Conservation (phyloP, 2,888 invertebrate genomes). For the Teleiodes luculella region DNA sequence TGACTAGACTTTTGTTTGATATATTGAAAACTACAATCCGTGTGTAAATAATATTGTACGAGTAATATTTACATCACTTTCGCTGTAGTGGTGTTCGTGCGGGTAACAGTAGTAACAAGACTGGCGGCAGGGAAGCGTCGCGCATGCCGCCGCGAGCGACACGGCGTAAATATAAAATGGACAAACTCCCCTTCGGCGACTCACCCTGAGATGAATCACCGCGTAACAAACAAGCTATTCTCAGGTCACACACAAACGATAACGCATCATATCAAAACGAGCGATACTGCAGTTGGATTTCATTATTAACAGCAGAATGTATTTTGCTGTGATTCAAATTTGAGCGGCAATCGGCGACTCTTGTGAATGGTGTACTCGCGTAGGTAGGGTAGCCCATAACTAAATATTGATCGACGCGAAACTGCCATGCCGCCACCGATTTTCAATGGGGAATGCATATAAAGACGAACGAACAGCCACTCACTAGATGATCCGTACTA, state of each 20-base stretch:
- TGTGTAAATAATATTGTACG: constrained; percentile 67
- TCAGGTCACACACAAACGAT: too few species aligned
- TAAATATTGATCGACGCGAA: constrained; percentile 73
- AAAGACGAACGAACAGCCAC: constrained; percentile 45
- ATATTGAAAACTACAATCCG: constrained; percentile 63
- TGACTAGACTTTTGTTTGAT: constrained; percentile 42
- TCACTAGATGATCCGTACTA: constrained; percentile 34
- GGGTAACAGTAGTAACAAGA: constrained; percentile 72
- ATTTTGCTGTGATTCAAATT: constrained; percentile 46
- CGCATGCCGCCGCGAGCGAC: constrained; percentile 73
- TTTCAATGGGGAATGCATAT: constrained; percentile 51
- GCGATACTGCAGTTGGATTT: not conserved
- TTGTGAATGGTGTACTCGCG: constrained; percentile 55
- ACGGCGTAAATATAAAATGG: constrained; percentile 77
- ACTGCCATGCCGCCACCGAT: constrained; percentile 55
- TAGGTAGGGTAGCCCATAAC: constrained; percentile 53
- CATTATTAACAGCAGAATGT: not conserved
- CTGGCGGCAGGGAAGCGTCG: constrained; percentile 73
- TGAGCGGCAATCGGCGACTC: constrained; percentile 38
- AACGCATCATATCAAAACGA: not conserved
- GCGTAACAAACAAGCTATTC: too few species aligned
- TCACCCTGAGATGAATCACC: constrained; percentile 74
- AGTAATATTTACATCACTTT: constrained; percentile 74
- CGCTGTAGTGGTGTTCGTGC: constrained; percentile 71
- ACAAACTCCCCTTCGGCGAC: constrained; percentile 75